A percentile compares a stretch with the other conserved stretches of the same genome.
These are phyloP conservation scores for Oophaga sylvatica DNA, from an alignment of 2,797 vertebrate species.

Conservation along the genomic window DNA sequence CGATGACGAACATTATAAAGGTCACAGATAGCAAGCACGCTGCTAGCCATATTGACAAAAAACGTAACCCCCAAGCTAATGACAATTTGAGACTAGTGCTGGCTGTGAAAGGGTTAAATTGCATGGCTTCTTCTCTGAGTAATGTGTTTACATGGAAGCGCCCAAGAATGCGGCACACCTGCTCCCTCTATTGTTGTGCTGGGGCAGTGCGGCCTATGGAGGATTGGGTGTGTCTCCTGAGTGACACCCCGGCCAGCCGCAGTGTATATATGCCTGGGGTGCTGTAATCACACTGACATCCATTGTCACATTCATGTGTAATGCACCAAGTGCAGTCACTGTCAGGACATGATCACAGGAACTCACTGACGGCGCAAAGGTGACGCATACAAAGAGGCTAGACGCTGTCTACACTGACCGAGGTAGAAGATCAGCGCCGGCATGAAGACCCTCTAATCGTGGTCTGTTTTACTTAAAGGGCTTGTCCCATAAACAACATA, in stretches of 20 bases:
- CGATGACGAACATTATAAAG: too few relatives aligned
- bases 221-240: conserved; percentile 25
- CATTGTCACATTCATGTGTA: conserved; percentile 22
- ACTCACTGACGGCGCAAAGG: background rate
- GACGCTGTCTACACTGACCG: background rate
- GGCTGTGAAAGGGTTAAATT: background rate
- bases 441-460: too few relatives aligned
- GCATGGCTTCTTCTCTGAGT: background rate
- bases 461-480: too few relatives aligned
- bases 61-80: too few relatives aligned
- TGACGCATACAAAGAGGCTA: too few relatives aligned
- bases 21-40: too few relatives aligned
- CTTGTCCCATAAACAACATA: too few relatives aligned
- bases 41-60: too few relatives aligned
- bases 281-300: conserved; percentile 26
- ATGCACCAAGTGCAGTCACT: conserved; percentile 36
- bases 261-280: background rate
- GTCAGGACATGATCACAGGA: conserved; percentile 1
- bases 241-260: background rate
- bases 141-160: conserved; percentile 2
- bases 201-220: background rate
- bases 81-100: background rate
- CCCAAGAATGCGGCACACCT: conserved; percentile 24
- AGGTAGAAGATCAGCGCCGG: background rate
- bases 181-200: conserved; percentile 32